Base-by-base conservation (phyloP, 2,797 vertebrate species). In the Pipistrellus pipistrellus region DNA sequence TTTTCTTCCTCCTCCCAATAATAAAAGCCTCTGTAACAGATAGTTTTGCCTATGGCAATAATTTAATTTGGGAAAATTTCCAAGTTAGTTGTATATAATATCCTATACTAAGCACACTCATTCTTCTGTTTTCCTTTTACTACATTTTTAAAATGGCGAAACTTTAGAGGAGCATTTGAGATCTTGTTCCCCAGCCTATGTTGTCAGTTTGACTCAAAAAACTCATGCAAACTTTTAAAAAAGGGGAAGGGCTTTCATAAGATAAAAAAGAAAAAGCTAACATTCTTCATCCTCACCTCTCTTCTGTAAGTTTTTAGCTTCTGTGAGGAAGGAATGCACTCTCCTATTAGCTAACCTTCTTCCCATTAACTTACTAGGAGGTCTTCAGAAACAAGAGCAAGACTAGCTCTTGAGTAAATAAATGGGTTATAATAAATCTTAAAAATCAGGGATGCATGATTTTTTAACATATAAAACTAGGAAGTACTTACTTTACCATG, bases 321-420 rank as follows among this genome's bases (percentile, higher is more conserved):
- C 53, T 14, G 30, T 32, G 48, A 78, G 75, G 88, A 84, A 64
- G 17, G 68, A 48, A 20, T 13, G 15, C 46, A 4, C 35, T 57
- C 30, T 13, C 44, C 44, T n/a, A 38, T 0, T 44, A 46, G 32
- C 66, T 30, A 41, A 66, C 10, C 41, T 18, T 78, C 78, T 76
- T 90, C 38, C 41, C 35, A 91, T 51, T 6, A 53, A 53, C 41
- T 6, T 14, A n/a, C 48, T 5, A 21, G 4, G 8, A 1, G 30
- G 9, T 78, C 46, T 80, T 84, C 9, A 38, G 15, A 41, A 76
- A 72, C 25, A 76, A 81, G 59, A 85, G 20, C 68, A 82, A 27
- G 62, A n/a, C 48, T 35, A 93, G 82, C 35, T 90, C 73, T 87
- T 87, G 32, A 64, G n/a, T 46, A 83, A 85, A 84, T 17, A 69